Base-by-base conservation (phyloP, 64 coral and sea anemone genomes). In the Trachythela sp. region DNA sequence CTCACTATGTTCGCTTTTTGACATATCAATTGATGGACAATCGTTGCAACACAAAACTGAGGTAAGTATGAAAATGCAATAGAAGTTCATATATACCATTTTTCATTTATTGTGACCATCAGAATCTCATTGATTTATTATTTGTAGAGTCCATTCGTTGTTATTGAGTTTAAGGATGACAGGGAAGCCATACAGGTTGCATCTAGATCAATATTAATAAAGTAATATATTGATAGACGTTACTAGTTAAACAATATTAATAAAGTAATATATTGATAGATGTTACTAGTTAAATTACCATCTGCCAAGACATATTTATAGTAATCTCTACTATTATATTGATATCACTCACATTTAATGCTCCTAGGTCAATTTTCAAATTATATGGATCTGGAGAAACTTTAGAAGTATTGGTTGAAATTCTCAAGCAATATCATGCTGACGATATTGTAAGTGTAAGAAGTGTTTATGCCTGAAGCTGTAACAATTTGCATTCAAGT, bases 291-390 rank as follows among this genome's bases (percentile, higher is more conserved):
- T n/a, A n/a, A n/a, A n/a, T n/a, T n/a, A n/a, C n/a, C n/a, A n/a
- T n/a, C n/a, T n/a, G n/a, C n/a, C n/a, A n/a, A n/a, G n/a, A n/a
- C n/a, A n/a, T n/a, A n/a, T n/a, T n/a, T n/a, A n/a, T n/a, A n/a
- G n/a, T n/a, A n/a, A n/a, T n/a, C n/a, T n/a, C n/a, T n/a, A n/a
- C n/a, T n/a, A n/a, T n/a, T n/a, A n/a, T n/a, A 52, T 52, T 8
- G 49, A 11, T 20, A 52, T 8, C 0, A 15, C 22, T 52, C 13
- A n/a, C 2, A 1, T 48, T 48, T 10, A 45, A 33, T 34, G 17
- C 31, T 33, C 27, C 34, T 87, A 94, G 93, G 54, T 94, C 89
- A 84, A 33, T 94, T 13, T 91, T 88, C 88, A 89, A 94, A 89
- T 27, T 94, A 37, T 94, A 86, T 85, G 93, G 93, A 31, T 31